Percentiles rank a stretch among this genome's conserved stretches.
These are phyloP conservation scores for Corydoras maculifer DNA, from an alignment of 2,113 vertebrate genomes.

Conservation along the genomic window DNA sequence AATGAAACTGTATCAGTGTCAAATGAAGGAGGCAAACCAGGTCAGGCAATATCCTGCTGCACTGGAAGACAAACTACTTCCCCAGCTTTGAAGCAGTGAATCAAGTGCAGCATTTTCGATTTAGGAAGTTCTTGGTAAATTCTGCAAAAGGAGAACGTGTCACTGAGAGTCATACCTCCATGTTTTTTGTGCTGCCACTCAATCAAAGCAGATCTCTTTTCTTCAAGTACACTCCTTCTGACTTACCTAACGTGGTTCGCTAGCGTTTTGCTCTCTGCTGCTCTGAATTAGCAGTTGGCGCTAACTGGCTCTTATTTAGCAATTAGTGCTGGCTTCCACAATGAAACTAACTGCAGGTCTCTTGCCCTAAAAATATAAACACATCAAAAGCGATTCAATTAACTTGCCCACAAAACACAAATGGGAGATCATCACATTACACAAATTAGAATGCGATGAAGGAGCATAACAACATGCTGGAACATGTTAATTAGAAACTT, in stretches of 20 bases:
- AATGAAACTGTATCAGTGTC: constrained; percentile 21
- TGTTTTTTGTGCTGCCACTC: neutral
- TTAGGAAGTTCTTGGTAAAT: constrained; percentile 20
- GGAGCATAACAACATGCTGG: constrained; percentile 41
- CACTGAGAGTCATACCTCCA: neutral
- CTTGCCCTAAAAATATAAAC: constrained; percentile 51
- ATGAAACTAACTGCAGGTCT: constrained; percentile 46
- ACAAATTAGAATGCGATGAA: constrained; percentile 49
- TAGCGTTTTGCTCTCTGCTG: constrained; percentile 40
- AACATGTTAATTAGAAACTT: constrained; percentile 50
- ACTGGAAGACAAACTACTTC: neutral
- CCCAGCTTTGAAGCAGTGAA: constrained; percentile 3
- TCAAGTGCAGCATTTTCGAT: constrained; percentile 14
- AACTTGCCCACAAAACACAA: constrained; percentile 55
- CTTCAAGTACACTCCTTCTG: constrained; percentile 34
- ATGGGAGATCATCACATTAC: constrained; percentile 57
- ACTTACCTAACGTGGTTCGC: constrained; percentile 28
- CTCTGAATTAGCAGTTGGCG: constrained; percentile 51
- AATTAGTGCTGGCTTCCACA: constrained; percentile 57
- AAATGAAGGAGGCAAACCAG: constrained; percentile 17
- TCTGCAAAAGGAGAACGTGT: neutral
- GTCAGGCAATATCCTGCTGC: constrained; percentile 24
- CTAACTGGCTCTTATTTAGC: constrained; percentile 59
- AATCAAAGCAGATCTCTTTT: constrained; percentile 19
- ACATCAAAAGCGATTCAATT: constrained; percentile 62